Evolutionary conservation across 1,140 invertebrate genomes (phyloP).

Genomic region (Lucilia sericata): DNA sequence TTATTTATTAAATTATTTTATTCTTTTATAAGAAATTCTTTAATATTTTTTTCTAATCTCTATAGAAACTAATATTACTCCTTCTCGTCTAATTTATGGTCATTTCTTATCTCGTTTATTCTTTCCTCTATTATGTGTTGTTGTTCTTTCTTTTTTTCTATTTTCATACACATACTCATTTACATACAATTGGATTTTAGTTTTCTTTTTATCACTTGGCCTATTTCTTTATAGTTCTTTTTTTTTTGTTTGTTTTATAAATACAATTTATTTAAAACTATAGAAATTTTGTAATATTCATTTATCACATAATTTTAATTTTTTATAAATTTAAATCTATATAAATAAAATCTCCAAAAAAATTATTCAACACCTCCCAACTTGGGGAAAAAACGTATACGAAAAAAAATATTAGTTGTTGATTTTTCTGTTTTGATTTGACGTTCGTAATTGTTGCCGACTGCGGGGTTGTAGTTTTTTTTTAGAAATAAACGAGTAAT

Average conservation of each 20-base stretch:
- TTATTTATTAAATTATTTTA: background rate
- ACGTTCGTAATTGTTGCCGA: slow-evolving; percentile 17
- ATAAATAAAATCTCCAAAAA: background rate
- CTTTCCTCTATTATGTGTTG: background rate
- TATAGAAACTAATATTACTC: background rate
- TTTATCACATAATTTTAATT: background rate
- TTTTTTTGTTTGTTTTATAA: background rate
- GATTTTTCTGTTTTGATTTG: slow-evolving; percentile 20
- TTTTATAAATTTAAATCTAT: background rate
- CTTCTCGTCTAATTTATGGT: slow-evolving; percentile 5
- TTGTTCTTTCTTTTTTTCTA: slow-evolving; percentile 7
- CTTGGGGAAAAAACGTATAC: background rate
- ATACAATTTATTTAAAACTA: background rate
- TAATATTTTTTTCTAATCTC: background rate
- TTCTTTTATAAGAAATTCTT: background rate
- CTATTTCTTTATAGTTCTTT: background rate
- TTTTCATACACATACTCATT: background rate
- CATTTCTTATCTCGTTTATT: slow-evolving; percentile 4
- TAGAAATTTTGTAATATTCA: background rate
- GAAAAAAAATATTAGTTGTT: background rate
- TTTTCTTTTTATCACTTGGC: background rate
- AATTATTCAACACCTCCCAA: slow-evolving; percentile 10
- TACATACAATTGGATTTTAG: background rate
- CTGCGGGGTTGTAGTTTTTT: background rate
- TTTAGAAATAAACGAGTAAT: background rate